These are phyloP conservation scores for Cerceris rybyensis DNA, from an alignment of 2,888 invertebrate species.

Conservation along the genomic window DNA sequence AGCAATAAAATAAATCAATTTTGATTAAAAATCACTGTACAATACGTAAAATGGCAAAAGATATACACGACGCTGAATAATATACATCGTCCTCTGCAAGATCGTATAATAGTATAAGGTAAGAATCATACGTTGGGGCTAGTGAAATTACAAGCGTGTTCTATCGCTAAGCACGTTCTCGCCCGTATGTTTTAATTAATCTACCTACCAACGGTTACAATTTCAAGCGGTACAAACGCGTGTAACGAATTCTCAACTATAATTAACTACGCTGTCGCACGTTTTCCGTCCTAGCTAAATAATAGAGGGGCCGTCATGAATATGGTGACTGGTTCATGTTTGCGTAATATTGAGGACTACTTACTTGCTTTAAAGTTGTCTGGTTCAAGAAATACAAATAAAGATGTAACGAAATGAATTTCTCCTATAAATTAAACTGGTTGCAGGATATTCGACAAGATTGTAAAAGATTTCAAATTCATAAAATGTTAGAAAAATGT, in stretches of 20 bases:
- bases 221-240: not conserved
- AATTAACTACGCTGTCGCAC: not conserved
- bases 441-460: too few relatives aligned
- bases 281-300: not conserved
- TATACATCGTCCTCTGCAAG: not conserved
- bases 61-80: not conserved
- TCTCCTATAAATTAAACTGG: too few relatives aligned
- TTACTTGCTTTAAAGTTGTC: too few relatives aligned
- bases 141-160: not conserved
- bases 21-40: not conserved
- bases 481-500: too few relatives aligned
- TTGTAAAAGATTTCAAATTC: too few relatives aligned
- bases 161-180: not conserved
- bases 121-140: not conserved
- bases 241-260: conserved; percentile 8
- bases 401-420: not conserved
- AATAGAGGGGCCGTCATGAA: not conserved
- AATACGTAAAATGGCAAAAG: not conserved
- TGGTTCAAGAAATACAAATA: not conserved
- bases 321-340: not conserved
- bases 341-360: not conserved
- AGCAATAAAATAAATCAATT: too few relatives aligned
- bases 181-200: conserved; percentile 1
- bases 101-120: not conserved
- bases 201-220: not conserved